Percentiles rank a stretch among this genome's conserved stretches.
Conservation (phyloP, 2,113 vertebrate species). For the Cervus canadensis region DNA sequence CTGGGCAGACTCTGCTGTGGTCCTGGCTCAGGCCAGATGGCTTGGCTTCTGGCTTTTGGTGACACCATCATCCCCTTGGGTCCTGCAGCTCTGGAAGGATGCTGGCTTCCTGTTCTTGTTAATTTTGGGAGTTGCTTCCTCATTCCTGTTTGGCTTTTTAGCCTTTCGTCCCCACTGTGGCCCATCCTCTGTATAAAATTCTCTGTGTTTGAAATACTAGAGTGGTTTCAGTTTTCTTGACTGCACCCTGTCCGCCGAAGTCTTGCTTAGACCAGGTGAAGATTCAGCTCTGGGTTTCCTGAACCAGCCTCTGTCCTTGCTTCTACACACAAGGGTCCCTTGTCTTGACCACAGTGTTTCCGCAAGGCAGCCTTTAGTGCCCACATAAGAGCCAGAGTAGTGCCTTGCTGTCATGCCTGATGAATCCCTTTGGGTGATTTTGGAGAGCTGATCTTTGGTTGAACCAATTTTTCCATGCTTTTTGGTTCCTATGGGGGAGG, state of each 20-base stretch:
- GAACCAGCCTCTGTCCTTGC: not conserved
- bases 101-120: not conserved
- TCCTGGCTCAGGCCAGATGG: not conserved
- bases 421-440: not conserved
- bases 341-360: not conserved
- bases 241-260: too few relatives aligned
- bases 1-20: not conserved
- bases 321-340: not conserved
- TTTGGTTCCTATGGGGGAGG: not conserved
- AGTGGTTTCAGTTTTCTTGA: not conserved
- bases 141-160: not conserved
- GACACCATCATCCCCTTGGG: rapidly evolving
- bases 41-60: not conserved
- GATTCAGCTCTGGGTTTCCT: not conserved
- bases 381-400: not conserved
- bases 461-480: not conserved
- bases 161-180: not conserved
- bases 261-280: not conserved
- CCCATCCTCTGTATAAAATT: not conserved
- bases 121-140: not conserved
- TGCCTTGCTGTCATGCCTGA: too few relatives aligned
- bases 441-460: not conserved
- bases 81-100: not conserved
- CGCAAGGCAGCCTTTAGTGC: not conserved
- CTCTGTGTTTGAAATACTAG: not conserved